Percentiles rank a stretch among this genome's conserved stretches.
phyloP scores from a whole-genome alignment of 2,888 invertebrate genomes.

The Tachina grossa region DNA sequence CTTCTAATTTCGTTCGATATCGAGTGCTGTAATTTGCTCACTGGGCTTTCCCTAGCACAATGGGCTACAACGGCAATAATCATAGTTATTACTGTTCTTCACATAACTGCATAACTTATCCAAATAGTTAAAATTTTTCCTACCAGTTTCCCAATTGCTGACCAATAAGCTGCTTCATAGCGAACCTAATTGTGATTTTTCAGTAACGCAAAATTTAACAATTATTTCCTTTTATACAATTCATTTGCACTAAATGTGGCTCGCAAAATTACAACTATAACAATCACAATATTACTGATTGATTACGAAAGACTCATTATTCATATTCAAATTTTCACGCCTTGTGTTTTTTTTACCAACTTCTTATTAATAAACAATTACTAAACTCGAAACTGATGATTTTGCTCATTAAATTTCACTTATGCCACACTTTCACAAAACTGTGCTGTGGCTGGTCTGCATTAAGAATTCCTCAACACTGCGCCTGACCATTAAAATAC shows the following conservation, averaged over 20 bases:
- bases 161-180: too few species aligned
- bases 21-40: too few species aligned
- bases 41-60: too few species aligned
- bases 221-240: neutral
- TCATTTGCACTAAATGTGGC: neutral
- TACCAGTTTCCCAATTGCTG: too few species aligned
- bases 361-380: constrained; percentile 30
- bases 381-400: constrained; percentile 32
- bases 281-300: neutral
- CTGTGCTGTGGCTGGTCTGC: neutral
- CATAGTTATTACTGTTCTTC: too few species aligned
- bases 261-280: neutral
- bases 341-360: neutral
- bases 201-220: neutral
- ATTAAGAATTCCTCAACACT: neutral
- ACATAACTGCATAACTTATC: too few species aligned
- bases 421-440: constrained; percentile 9
- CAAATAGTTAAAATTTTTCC: too few species aligned
- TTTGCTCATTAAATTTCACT: constrained; percentile 39
- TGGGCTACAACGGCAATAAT: too few species aligned
- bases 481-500: constrained; percentile 46
- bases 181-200: too few species aligned
- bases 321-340: constrained; percentile 7
- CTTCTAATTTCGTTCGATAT: too few species aligned
- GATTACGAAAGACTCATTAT: constrained; percentile 6